Base-by-base conservation (phyloP, 2,797 vertebrate genomes). In the Anolis apletophallus region DNA sequence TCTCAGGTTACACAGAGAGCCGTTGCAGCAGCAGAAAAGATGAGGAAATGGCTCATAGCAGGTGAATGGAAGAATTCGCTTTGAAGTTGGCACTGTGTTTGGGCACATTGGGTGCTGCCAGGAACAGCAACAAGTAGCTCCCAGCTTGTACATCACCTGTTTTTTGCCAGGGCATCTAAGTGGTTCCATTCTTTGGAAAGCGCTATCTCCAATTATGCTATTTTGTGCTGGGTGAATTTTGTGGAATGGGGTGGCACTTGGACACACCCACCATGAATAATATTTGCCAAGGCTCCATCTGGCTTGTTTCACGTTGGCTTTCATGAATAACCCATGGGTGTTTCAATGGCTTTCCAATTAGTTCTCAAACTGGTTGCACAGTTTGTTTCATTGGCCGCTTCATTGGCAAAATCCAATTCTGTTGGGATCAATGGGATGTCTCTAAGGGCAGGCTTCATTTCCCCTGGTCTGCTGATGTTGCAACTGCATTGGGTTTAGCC, bases 271-370 rank as follows among this genome's bases (percentile, higher is more conserved):
- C 40, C 29, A 29, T 72, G 50, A 52, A 81, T 69, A 71, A 76
- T 19, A 78, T 73, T 61, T 46, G 19, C 13, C 74, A 52, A 72
- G 8, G 5, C 19, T 80, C 82, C 76, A 50, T 81, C 67, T 78
- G 79, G 64, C 32, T 32, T 71, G 10, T 69, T 19, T 80, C 80
- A 80, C 80, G 57, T 57, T 71, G 19, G 32, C 78, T 61, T 68
- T 64, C 61, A 85, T 85, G 78, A 81, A 78, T 82, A 82, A 82
- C 13, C 32, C 32, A 88, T 72, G 74, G 61, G 29, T 34, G 17
- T 78, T 72, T 85, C 55, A 73, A 82, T 82, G 32, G 17, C 68
- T 71, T 81, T 88, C 40, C 71, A 88, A 72, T 85, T 77, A 72
- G 79, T 74, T 78, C 79, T 5, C 14, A 64, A 34, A 64, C 61